Conservation (phyloP, 1,140 invertebrate genomes). For the Meteorus sp. region DNA sequence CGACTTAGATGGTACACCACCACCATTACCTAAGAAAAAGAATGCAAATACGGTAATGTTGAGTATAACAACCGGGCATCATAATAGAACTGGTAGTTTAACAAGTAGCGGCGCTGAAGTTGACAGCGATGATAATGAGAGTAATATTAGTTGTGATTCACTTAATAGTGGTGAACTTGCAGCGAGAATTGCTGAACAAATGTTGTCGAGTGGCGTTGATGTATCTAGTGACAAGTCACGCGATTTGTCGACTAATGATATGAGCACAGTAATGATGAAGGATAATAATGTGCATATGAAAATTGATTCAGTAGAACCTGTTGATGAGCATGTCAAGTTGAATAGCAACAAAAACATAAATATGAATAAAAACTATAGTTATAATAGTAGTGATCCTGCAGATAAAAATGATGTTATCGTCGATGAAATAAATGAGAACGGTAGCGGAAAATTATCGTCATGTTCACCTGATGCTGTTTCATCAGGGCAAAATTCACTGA, state of each 20-base stretch:
- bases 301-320: not conserved
- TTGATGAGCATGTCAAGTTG: slow-evolving; percentile 1
- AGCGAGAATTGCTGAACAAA: slow-evolving; percentile 43
- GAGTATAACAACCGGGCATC: slow-evolving; percentile 52
- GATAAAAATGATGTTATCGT: not conserved
- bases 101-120: slow-evolving; percentile 63
- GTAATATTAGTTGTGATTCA: slow-evolving; percentile 73
- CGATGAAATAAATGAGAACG: slow-evolving; percentile 21
- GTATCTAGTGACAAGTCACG: slow-evolving; percentile 1
- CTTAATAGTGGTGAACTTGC: slow-evolving; percentile 68
- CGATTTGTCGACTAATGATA: not conserved
- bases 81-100: slow-evolving; percentile 58
- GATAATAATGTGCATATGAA: slow-evolving; percentile 14
- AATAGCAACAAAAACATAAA: slow-evolving; percentile 21
- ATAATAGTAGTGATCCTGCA: not conserved
- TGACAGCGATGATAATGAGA: slow-evolving; percentile 70
- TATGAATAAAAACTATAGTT: not conserved
- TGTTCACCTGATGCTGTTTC: slow-evolving; percentile 22
- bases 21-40: slow-evolving; percentile 71
- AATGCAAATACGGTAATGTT: slow-evolving; percentile 39
- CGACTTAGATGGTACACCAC: slow-evolving; percentile 75
- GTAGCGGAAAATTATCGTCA: slow-evolving; percentile 10
- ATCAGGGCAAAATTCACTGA: slow-evolving; percentile 20
- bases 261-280: not conserved
- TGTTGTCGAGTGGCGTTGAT: slow-evolving; percentile 11